Conservation (phyloP, 2,888 invertebrate genomes). For the Ophraella communa region DNA sequence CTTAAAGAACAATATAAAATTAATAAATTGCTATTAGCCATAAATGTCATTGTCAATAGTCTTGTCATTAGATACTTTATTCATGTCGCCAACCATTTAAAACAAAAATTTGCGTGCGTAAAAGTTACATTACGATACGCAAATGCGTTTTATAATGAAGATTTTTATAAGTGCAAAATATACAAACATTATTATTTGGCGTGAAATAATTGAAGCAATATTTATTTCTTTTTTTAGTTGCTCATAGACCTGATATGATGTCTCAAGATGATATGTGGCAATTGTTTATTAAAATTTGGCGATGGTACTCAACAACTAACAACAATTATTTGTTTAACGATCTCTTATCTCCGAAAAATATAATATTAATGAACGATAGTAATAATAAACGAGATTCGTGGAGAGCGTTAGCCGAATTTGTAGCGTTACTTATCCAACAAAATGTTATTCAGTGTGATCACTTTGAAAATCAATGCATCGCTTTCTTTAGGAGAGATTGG, state of each 20-base stretch:
- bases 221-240: conserved; percentile 42
- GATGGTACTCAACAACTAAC: conserved; percentile 30
- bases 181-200: too few relatives aligned
- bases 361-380: conserved; percentile 46
- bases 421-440: conserved; percentile 60
- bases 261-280: conserved; percentile 26
- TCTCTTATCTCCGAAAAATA: conserved; percentile 50
- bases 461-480: conserved; percentile 71
- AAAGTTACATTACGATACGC: too few relatives aligned
- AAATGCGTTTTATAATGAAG: too few relatives aligned
- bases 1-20: too few relatives aligned
- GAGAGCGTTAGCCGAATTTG: conserved; percentile 46
- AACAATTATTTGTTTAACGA: conserved; percentile 48
- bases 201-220: not conserved
- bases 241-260: conserved; percentile 35
- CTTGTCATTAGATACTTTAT: too few relatives aligned
- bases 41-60: too few relatives aligned
- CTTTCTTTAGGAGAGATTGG: conserved; percentile 74
- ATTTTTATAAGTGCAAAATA: too few relatives aligned
- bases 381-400: conserved; percentile 39
- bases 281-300: conserved; percentile 42
- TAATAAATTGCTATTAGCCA: too few relatives aligned
- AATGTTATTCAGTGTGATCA: conserved; percentile 67
- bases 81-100: too few relatives aligned
- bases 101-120: too few relatives aligned